These are phyloP conservation scores for Chaunax sp. DNA, from an alignment of 2,797 vertebrate genomes.

Conservation along the genomic window DNA sequence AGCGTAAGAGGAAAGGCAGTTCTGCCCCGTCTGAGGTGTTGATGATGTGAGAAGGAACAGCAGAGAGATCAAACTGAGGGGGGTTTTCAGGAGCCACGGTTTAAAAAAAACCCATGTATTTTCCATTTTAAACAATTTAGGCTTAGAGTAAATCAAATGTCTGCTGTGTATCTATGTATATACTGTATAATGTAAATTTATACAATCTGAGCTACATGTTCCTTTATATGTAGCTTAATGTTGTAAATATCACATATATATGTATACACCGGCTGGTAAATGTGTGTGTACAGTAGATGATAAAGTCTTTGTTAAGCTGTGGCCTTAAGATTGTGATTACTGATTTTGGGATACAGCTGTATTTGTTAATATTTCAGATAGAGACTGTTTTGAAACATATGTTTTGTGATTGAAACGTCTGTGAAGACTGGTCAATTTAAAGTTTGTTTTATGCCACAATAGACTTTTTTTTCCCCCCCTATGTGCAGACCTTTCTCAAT, in stretches of 20 bases:
- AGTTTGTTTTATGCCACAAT: neutral
- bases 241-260: constrained; percentile 31
- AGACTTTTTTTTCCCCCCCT: neutral
- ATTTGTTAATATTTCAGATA: constrained; percentile 4
- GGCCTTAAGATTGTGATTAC: constrained; percentile 37
- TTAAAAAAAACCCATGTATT: neutral
- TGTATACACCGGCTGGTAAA: constrained; percentile 29
- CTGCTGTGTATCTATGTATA: constrained; percentile 18
- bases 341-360: constrained; percentile 27
- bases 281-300: constrained; percentile 45
- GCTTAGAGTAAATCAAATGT: constrained; percentile 15
- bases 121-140: constrained; percentile 27
- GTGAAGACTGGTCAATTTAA: neutral
- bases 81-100: neutral
- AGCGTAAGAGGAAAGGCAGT: neutral
- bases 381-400: neutral
- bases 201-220: constrained; percentile 24
- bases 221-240: constrained; percentile 25
- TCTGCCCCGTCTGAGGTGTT: neutral
- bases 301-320: constrained; percentile 25
- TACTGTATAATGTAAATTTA: constrained; percentile 34
- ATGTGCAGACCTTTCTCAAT: neutral
- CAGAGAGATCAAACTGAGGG: constrained; percentile 9
- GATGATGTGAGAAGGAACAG: constrained; percentile 33
- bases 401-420: neutral